These are phyloP conservation scores for Anguilla pacifica DNA, from an alignment of 2,797 vertebrate genomes.

Conservation along the genomic window DNA sequence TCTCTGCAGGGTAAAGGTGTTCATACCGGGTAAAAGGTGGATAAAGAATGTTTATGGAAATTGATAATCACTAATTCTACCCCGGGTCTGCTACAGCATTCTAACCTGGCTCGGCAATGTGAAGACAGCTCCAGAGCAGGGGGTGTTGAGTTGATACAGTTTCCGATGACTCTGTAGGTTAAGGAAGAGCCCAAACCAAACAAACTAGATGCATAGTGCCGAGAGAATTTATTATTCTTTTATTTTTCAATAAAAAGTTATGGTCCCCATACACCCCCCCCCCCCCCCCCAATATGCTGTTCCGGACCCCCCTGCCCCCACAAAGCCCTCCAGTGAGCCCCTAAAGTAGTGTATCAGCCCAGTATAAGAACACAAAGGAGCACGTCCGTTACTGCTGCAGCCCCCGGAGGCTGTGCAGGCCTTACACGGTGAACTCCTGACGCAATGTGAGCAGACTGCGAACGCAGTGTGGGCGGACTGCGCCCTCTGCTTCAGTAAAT, in stretches of 20 bases:
- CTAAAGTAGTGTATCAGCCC: neutral
- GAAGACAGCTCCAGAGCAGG: neutral
- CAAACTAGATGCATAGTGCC: neutral
- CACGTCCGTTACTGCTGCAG: conserved; percentile 15
- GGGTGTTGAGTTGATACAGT: neutral
- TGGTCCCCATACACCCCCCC: neutral
- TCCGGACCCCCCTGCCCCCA: neutral
- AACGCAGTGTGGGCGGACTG: conserved; percentile 35
- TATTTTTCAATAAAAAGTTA: neutral
- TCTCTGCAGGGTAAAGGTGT: too few species aligned
- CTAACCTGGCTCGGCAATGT: too few species aligned
- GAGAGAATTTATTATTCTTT: neutral
- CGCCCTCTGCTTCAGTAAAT: conserved; percentile 41
- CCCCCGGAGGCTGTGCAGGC: conserved; percentile 12
- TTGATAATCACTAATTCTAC: too few species aligned
- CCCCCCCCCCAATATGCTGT: neutral
- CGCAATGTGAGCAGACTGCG: conserved; percentile 36
- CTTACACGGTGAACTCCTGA: conserved; percentile 40
- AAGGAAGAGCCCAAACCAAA: neutral
- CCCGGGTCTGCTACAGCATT: too few species aligned
- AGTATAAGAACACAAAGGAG: neutral
- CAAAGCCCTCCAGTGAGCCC: neutral
- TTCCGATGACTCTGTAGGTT: neutral
- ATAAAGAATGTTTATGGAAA: too few species aligned
- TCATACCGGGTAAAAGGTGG: too few species aligned